These are phyloP conservation scores for Sebastolobus alascanus DNA, from an alignment of 2,797 vertebrate genomes.

Conservation along the genomic window DNA sequence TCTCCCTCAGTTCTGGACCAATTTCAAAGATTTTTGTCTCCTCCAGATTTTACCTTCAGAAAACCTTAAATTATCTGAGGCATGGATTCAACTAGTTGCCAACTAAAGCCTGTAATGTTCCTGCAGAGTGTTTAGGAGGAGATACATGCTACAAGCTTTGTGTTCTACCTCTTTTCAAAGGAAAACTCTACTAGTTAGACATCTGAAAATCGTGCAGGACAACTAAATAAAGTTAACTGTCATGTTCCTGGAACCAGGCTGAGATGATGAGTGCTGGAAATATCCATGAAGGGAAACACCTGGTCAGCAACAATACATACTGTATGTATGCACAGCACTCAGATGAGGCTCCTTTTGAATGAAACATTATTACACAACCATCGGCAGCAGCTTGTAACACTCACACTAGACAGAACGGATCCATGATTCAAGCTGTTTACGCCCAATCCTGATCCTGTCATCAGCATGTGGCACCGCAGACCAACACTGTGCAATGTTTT, in stretches of 20 bases:
- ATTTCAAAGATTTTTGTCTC: neutral
- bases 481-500: neutral
- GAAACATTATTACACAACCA: conserved; percentile 23
- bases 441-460: conserved; percentile 8
- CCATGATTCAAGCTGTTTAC: conserved; percentile 18
- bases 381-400: conserved; percentile 29
- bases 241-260: neutral
- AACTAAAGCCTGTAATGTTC: neutral
- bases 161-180: neutral
- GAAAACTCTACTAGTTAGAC: neutral
- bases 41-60: neutral
- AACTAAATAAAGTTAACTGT: neutral
- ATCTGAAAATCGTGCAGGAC: neutral
- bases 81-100: neutral
- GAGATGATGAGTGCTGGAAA: neutral
- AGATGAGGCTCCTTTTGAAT: conserved; percentile 6
- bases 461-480: conserved; percentile 20
- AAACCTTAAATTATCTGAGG: neutral
- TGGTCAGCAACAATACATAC: conserved; percentile 9
- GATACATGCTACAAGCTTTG: neutral
- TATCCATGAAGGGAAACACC: conserved; percentile 12
- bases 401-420: conserved; percentile 20
- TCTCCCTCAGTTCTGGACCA: too few species aligned
- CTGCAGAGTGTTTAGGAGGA: neutral
- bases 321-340: neutral